A percentile compares a stretch with the other conserved stretches of the same genome.
Evolutionary conservation across 2,888 invertebrate species (phyloP).

Genomic region (Perithous albicinctus): DNA sequence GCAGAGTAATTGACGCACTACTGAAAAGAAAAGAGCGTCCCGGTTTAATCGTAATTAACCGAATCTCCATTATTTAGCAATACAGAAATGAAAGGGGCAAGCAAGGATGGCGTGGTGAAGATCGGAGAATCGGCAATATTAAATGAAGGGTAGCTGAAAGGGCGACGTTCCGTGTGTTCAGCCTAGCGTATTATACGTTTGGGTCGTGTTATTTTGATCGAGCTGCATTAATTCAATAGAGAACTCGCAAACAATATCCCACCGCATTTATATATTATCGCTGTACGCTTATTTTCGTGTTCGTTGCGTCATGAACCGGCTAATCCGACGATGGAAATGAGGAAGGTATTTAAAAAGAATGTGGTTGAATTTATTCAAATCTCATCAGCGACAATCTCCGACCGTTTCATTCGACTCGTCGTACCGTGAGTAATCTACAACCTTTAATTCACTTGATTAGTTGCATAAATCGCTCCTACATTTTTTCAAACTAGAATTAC

Average conservation of each 20-base stretch:
- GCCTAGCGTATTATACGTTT: slow-evolving; percentile 60
- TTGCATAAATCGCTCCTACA: background rate
- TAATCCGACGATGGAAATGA: slow-evolving; percentile 3
- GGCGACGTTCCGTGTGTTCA: slow-evolving; percentile 23
- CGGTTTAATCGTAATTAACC: slow-evolving; percentile 75
- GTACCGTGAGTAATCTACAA: slow-evolving; percentile 21
- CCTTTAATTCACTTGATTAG: slow-evolving; percentile 27
- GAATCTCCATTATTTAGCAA: slow-evolving; percentile 73
- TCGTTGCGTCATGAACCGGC: slow-evolving; percentile 24
- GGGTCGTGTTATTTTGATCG: slow-evolving; percentile 54
- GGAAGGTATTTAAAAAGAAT: slow-evolving; percentile 4
- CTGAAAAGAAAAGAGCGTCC: slow-evolving; percentile 49
- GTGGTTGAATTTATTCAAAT: slow-evolving; percentile 23
- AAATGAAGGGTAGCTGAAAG: slow-evolving; percentile 37
- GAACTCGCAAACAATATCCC: slow-evolving; percentile 10
- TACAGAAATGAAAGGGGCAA: slow-evolving; percentile 67
- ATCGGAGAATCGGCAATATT: background rate
- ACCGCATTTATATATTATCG: background rate
- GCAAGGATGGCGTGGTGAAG: slow-evolving; percentile 1
- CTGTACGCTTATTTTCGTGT: slow-evolving; percentile 35
- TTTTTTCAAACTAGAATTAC: background rate
- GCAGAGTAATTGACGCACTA: slow-evolving; percentile 13
- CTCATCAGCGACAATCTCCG: slow-evolving; percentile 6
- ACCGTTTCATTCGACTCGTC: slow-evolving; percentile 29
- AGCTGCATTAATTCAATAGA: slow-evolving; percentile 43